Base-by-base conservation (phyloP, 2,797 vertebrate species). In the Rachycentron canadum region DNA sequence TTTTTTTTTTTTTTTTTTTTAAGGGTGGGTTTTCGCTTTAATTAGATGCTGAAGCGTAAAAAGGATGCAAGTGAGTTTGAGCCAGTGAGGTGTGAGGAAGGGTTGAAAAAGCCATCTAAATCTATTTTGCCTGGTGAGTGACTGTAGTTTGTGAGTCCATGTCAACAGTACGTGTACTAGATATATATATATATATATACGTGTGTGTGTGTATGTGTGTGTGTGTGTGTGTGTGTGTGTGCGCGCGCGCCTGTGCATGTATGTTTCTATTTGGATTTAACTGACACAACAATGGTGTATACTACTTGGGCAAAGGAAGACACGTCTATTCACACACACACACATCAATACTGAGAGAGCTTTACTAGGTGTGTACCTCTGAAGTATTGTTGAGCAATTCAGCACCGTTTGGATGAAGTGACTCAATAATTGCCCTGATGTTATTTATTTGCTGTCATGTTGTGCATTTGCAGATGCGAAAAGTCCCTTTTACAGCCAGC, bases 71-170 rank as follows among this genome's bases (percentile, higher is more conserved):
- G 75, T 75, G 87, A 84, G 75, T 79, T 77, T 83, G 84, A 84
- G 70, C 40, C 59, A 70, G 70, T 71, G 68, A 81, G 61, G 40
- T 53, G 61, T 73, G 93, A 92, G 79, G 89, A 91, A 86, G 80
- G 90, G 70, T 86, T 92, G 49, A 95, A 95, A 96, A 94, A 96
- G 95, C 96, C 96, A 97, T 97, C 91, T 92, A 91, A 95, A 93
- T 92, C 94, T 95, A 93, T 95, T 96, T 96, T 96, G 95, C 95
- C 94, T 96, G 95, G 76, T 92, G 95, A 95, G 91, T 91, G 95
- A 95, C 93, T 92, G 87, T 94, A 93, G 93, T 93, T 84, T 82
- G 91, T 89, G 94, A 94, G 94, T 94, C 95, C 86, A 86, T 91
- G 92, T 95, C 83, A 80, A 32, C 61, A 92, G 90, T 80, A 17